These are phyloP conservation scores for Drosophila parvula DNA, from an alignment of 1,140 invertebrate species.

Conservation along the genomic window DNA sequence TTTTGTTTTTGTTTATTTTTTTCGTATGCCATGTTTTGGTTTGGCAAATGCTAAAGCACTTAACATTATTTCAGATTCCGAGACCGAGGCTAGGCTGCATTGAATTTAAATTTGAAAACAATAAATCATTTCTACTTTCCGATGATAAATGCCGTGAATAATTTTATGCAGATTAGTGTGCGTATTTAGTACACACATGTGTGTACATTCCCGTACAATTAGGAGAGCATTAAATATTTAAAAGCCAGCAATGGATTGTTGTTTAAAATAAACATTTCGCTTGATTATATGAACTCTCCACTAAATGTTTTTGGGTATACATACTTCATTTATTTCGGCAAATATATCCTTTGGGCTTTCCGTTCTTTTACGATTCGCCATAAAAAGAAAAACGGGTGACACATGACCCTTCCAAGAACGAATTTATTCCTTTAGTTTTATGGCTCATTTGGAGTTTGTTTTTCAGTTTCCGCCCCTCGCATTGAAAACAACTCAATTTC, in stretches of 20 bases:
- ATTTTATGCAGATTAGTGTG: constrained; percentile 36
- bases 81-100: constrained; percentile 10
- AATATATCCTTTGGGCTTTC: background rate
- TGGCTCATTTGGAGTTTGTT: constrained; percentile 33
- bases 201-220: constrained; percentile 65
- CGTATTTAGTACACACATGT: constrained; percentile 15
- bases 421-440: constrained; percentile 32
- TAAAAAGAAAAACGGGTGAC: constrained; percentile 25
- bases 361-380: constrained; percentile 20
- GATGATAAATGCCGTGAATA: constrained; percentile 61
- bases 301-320: background rate
- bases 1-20: no score
- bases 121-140: constrained; percentile 62
- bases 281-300: constrained; percentile 4
- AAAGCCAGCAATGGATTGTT: constrained; percentile 35
- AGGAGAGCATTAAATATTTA: constrained; percentile 77
- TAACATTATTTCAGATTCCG: constrained; percentile 44
- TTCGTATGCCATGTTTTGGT: constrained; percentile 49
- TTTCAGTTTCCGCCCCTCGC: constrained; percentile 29
- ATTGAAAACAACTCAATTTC: constrained; percentile 43
- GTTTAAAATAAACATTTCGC: constrained; percentile 32
- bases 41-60: constrained; percentile 50
- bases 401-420: constrained; percentile 4
- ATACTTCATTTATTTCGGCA: constrained; percentile 5
- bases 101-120: constrained; percentile 68